Evolutionary conservation across 2,797 vertebrate genomes (phyloP).

Genomic region (Triplophysa bombifrons): DNA sequence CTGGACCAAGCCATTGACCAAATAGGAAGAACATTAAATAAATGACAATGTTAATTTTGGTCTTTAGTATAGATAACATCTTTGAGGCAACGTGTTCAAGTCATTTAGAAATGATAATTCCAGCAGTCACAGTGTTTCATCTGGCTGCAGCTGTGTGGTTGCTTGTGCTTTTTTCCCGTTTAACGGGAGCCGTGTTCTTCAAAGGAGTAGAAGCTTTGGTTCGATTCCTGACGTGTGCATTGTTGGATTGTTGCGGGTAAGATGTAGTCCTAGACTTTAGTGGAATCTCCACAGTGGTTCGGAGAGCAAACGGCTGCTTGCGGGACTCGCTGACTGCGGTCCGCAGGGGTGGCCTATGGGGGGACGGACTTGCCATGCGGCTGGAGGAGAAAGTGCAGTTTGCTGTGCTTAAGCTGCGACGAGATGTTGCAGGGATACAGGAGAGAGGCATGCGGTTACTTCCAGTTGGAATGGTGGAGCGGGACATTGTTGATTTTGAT

Average conservation of each 20-base stretch:
- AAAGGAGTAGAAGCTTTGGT: conserved; percentile 52
- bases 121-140: conserved; percentile 71
- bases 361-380: conserved; percentile 88
- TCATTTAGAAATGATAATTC: conserved; percentile 45
- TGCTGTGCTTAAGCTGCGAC: conserved; percentile 84
- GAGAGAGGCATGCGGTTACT: conserved; percentile 75
- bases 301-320: conserved; percentile 70
- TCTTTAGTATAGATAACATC: conserved; percentile 53
- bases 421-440: conserved; percentile 71
- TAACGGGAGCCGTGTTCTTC: conserved; percentile 55
- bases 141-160: conserved; percentile 65
- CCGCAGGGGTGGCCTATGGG: conserved; percentile 79
- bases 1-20: conserved; percentile 12
- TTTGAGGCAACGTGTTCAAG: conserved; percentile 61
- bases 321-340: conserved; percentile 61
- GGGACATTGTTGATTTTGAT: conserved; percentile 68
- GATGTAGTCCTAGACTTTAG: conserved; percentile 66
- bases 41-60: conserved; percentile 32
- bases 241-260: conserved; percentile 59
- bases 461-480: conserved; percentile 64
- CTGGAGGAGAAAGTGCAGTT: conserved; percentile 78
- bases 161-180: conserved; percentile 61
- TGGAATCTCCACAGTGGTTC: conserved; percentile 69
- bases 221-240: conserved; percentile 28
- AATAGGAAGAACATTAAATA: conserved; percentile 49